phyloP scores from a whole-genome alignment of 2,797 vertebrate genomes.

The Sardinella longiceps region DNA sequence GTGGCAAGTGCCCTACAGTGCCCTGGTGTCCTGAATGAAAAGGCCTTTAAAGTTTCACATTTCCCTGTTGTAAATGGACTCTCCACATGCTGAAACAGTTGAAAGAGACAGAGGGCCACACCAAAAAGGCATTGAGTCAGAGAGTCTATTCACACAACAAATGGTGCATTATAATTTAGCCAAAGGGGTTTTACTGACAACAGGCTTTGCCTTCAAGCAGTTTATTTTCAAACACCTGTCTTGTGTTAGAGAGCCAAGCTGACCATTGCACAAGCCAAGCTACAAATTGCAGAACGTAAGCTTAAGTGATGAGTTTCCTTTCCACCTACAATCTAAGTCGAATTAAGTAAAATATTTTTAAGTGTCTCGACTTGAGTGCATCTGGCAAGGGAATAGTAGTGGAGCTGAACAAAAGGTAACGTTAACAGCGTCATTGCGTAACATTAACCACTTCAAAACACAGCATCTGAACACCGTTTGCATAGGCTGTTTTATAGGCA shows the following conservation, averaged over 20 bases:
- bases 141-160: not conserved
- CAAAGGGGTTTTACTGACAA: not conserved
- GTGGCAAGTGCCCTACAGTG: constrained; percentile 51
- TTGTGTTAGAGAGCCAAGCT: not conserved
- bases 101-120: not conserved
- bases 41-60: constrained; percentile 49
- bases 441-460: not conserved
- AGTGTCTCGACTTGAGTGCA: not conserved
- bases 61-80: constrained; percentile 38
- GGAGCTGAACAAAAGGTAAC: not conserved
- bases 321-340: not conserved
- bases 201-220: not conserved
- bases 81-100: constrained; percentile 2
- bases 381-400: not conserved
- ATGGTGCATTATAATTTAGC: not conserved
- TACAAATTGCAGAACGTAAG: not conserved
- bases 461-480: not conserved
- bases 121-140: not conserved
- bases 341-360: too few relatives aligned
- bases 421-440: not conserved
- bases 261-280: not conserved
- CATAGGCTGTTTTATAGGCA: not conserved
- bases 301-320: not conserved
- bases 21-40: constrained; percentile 43
- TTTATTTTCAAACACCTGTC: not conserved